Evolutionary conservation across 2,797 vertebrate genomes (phyloP).

Genomic region (Ibycter americanus): DNA sequence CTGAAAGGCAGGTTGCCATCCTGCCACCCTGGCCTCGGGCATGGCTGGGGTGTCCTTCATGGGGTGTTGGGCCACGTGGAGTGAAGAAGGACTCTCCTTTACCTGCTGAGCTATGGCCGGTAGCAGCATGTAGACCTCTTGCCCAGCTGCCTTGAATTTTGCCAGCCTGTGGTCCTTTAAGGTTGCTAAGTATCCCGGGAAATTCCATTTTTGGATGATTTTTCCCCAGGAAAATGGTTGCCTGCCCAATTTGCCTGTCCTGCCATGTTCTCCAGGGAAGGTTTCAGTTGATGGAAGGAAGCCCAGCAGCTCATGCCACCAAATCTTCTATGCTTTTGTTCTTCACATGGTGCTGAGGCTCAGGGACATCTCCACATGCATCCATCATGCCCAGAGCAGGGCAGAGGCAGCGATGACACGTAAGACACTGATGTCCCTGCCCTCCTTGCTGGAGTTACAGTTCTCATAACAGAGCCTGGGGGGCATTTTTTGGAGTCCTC

Average conservation of each 20-base stretch:
- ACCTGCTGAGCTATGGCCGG: neutral
- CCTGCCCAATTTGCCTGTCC: neutral
- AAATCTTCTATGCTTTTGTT: neutral
- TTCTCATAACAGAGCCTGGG: neutral
- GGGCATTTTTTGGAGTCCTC: accelerated
- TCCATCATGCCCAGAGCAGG: neutral
- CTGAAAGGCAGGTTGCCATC: neutral
- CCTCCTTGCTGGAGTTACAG: neutral
- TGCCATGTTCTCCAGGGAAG: neutral
- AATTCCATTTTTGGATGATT: neutral
- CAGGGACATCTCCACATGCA: neutral
- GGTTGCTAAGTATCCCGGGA: neutral
- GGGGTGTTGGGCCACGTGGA: neutral
- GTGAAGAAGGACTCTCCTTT: neutral
- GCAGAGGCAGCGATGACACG: neutral
- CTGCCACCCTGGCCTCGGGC: neutral
- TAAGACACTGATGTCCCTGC: neutral
- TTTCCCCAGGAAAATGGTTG: neutral
- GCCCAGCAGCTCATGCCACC: neutral
- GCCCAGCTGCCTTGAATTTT: neutral
- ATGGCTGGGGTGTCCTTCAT: neutral
- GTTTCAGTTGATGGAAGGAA: neutral
- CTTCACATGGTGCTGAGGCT: neutral
- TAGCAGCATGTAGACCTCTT: accelerated
- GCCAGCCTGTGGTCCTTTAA: neutral